Base-by-base conservation (phyloP, 2,113 vertebrate genomes). In the Clupea harengus region DNA sequence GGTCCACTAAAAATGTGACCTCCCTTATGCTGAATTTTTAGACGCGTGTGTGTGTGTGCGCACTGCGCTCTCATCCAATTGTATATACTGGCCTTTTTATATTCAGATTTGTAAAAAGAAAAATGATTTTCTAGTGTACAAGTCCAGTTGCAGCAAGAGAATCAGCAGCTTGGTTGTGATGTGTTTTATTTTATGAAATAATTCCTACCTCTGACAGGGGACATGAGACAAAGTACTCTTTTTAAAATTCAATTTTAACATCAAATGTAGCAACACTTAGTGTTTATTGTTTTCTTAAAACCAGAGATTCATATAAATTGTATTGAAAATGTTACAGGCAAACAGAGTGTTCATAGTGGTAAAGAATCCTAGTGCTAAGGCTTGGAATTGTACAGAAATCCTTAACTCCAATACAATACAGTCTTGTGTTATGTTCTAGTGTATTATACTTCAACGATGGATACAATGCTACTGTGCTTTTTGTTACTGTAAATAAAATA, bases 401-500 rank as follows among this genome's bases (percentile, higher is more conserved):
- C 7, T 67, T 39, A 39, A 39, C 39, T 39, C 39, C 39, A 39
- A 64, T 28, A 67, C 11, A 75, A 28, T 10, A 75, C 39, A 9
- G 13, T 75, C 52, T 39, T 72, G 11, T 25, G 39, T 75, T 75
- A 75, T 75, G 67, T 75, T 39, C 39, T 9, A 75, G 32, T 11
- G 28, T 75, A 75, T 75, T 9, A 28, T 28, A 67, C 4, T 67
- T 17, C 22, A 28, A 75, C 67, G 39, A 39, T 15, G 28, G 39
- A 75, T 75, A 75, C 67, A 75, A 15, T 75, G 67, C 13, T 15
- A 39, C 11, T 75, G 9, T 39, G 39, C 39, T 39, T 39, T 10
- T 39, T 75, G 11, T 75, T 75, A 28, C 67, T 75, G 25, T 75
- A 28, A 75, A 75, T 75, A 75, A 75, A 72, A 72, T 57, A 57